phyloP scores from a whole-genome alignment of 2,113 vertebrate species.

The Ophiodon elongatus region DNA sequence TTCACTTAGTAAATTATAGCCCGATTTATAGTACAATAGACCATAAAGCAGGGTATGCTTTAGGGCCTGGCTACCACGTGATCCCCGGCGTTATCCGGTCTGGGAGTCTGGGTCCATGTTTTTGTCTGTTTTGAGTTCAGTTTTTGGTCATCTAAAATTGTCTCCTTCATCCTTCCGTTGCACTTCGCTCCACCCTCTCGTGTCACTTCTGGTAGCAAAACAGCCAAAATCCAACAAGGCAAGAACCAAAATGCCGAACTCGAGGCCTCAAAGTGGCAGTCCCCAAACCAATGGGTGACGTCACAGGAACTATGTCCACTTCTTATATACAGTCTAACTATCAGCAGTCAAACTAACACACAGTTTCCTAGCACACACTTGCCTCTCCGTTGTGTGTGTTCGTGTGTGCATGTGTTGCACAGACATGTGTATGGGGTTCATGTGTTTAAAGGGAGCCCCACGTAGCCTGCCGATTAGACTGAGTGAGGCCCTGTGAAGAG shows the following conservation, averaged over 20 bases:
- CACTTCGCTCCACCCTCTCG: too few relatives aligned
- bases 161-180: too few relatives aligned
- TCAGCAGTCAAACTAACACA: neutral
- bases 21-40: too few relatives aligned
- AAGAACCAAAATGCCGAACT: neutral
- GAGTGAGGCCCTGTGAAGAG: slow-evolving; percentile 32
- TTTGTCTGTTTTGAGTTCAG: too few relatives aligned
- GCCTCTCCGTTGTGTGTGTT: neutral
- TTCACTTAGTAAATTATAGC: neutral
- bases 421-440: neutral
- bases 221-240: neutral
- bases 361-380: neutral
- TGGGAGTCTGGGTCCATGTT: too few relatives aligned
- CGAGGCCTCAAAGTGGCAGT: neutral
- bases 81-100: too few relatives aligned
- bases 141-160: too few relatives aligned
- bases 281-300: too few relatives aligned
- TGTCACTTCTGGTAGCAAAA: neutral
- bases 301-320: too few relatives aligned
- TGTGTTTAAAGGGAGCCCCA: slow-evolving; percentile 3
- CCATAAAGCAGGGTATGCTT: too few relatives aligned
- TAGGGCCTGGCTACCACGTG: too few relatives aligned
- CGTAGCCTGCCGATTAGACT: slow-evolving; percentile 19
- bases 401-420: neutral
- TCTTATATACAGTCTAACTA: neutral